Percentiles rank a stretch among this genome's conserved stretches.
Evolutionary conservation across 2,888 invertebrate genomes (phyloP).

Genomic region (Trilocha varians): DNA sequence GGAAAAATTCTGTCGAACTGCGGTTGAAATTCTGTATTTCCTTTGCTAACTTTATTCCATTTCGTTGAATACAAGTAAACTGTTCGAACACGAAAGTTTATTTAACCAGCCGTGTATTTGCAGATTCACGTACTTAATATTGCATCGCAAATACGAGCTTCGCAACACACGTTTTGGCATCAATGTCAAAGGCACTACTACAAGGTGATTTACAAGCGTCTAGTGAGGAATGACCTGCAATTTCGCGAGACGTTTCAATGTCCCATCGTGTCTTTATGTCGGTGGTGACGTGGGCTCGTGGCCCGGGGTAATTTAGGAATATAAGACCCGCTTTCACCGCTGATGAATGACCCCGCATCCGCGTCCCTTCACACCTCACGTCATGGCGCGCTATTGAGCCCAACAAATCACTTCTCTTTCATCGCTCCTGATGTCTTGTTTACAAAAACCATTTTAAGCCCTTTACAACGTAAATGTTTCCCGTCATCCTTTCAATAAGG

Average conservation of each 20-base stretch:
- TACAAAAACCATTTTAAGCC: constrained; percentile 43
- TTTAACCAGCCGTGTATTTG: background rate
- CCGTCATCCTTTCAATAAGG: constrained; percentile 21
- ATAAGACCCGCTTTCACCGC: constrained; percentile 55
- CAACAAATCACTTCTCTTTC: constrained; percentile 57
- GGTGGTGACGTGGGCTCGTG: constrained; percentile 23
- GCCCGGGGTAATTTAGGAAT: constrained; percentile 53
- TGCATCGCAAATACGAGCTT: background rate
- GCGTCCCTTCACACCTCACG: constrained; percentile 42
- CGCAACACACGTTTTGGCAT: constrained; percentile 25
- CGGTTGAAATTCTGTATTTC: constrained; percentile 18
- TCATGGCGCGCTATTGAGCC: constrained; percentile 38
- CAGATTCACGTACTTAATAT: background rate
- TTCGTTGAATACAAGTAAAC: background rate
- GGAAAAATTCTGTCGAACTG: constrained; percentile 14
- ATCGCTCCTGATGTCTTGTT: constrained; percentile 47
- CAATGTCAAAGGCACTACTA: constrained; percentile 38
- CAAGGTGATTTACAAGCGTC: constrained; percentile 36
- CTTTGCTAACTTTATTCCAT: constrained; percentile 9
- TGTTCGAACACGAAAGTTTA: background rate
- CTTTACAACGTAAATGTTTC: constrained; percentile 24
- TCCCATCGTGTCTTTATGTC: constrained; percentile 26
- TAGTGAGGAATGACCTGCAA: constrained; percentile 47
- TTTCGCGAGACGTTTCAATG: constrained; percentile 19
- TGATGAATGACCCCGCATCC: constrained; percentile 50